These are phyloP conservation scores for Drosophila robusta DNA, from an alignment of 2,888 invertebrate species.

Conservation along the genomic window DNA sequence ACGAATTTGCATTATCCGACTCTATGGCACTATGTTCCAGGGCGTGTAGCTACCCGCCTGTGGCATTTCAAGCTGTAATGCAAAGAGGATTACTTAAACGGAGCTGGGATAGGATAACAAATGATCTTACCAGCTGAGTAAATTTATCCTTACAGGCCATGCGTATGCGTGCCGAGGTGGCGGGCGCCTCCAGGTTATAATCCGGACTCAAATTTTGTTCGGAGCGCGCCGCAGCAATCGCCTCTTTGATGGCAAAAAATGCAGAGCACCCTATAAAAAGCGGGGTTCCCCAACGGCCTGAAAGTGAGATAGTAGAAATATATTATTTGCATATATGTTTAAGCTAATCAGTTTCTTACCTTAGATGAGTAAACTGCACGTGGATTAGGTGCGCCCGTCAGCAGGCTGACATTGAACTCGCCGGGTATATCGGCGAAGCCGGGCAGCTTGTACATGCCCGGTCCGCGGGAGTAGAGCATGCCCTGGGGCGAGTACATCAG, in stretches of 20 bases:
- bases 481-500: constrained; percentile 94
- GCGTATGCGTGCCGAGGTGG: constrained; percentile 94
- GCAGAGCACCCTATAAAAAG: constrained; percentile 94
- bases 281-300: constrained; percentile 99
- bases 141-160: constrained; percentile 95
- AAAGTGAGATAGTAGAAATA: constrained; percentile 58
- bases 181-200: constrained; percentile 92
- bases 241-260: constrained; percentile 96
- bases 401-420: constrained; percentile 95
- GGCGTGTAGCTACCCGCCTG: constrained; percentile 87
- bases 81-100: not conserved
- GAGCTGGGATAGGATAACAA: not conserved
- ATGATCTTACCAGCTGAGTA: constrained; percentile 89
- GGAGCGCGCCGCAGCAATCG: constrained; percentile 91
- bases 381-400: constrained; percentile 96
- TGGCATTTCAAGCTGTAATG: constrained; percentile 87
- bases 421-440: constrained; percentile 96
- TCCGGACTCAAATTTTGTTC: constrained; percentile 87
- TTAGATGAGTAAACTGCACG: constrained; percentile 98
- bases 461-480: constrained; percentile 92
- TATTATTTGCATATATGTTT: too few species aligned
- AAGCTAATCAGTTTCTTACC: constrained; percentile 85
- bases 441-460: constrained; percentile 97
- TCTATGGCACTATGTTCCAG: constrained; percentile 89
- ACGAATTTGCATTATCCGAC: constrained; percentile 3